Percentiles rank a stretch among this genome's conserved stretches.
These are phyloP conservation scores for Acronicta aceris DNA, from an alignment of 2,888 invertebrate species.

Conservation along the genomic window DNA sequence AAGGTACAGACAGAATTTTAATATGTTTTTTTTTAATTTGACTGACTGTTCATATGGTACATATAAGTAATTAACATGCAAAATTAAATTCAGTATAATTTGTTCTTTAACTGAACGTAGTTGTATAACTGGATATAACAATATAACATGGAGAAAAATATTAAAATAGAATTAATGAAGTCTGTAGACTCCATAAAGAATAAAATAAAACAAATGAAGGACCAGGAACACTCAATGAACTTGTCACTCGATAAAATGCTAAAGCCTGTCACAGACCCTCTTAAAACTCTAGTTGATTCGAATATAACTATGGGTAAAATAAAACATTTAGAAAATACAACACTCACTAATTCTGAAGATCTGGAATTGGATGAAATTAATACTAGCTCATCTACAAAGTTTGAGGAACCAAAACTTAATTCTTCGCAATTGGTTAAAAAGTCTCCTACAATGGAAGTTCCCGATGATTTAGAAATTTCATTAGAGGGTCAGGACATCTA, in stretches of 20 bases:
- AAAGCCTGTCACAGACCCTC: neutral
- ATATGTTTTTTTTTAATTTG: too few relatives aligned
- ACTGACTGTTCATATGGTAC: neutral
- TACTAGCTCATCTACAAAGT: neutral
- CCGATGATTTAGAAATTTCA: constrained; percentile 7
- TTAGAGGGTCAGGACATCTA: neutral
- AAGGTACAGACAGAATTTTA: constrained; percentile 2
- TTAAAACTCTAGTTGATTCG: constrained; percentile 3
- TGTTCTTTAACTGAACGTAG: too few relatives aligned
- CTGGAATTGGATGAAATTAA: neutral
- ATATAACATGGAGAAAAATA: constrained; percentile 4
- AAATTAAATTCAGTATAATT: neutral
- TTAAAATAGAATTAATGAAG: neutral
- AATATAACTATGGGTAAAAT: neutral
- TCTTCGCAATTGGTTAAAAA: constrained; percentile 1
- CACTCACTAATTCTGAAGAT: neutral
- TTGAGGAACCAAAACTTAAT: neutral
- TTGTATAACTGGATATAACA: too few relatives aligned
- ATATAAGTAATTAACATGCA: neutral
- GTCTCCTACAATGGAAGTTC: constrained; percentile 3
- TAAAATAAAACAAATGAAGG: constrained; percentile 10
- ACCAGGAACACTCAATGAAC: neutral
- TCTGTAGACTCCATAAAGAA: constrained; percentile 3
- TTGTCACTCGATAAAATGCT: neutral
- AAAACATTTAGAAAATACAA: neutral